Evolutionary conservation across 2,888 invertebrate species (phyloP).

Genomic region (Phania funesta): DNA sequence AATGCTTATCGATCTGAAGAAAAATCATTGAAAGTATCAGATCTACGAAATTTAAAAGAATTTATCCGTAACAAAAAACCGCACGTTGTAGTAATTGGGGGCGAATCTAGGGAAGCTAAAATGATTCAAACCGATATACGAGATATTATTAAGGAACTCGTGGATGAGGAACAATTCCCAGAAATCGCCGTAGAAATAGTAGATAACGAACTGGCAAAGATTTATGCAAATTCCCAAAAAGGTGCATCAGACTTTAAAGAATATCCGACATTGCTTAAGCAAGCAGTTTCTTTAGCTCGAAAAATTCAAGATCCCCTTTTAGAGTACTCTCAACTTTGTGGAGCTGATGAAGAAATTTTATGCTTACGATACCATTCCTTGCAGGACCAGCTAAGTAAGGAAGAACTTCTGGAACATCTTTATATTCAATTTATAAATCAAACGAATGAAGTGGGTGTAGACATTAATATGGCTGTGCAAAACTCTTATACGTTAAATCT

Average conservation of each 20-base stretch:
- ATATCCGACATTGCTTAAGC: constrained; percentile 93
- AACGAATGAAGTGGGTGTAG: constrained; percentile 98
- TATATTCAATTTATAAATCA: constrained; percentile 95
- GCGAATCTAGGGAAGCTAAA: constrained; percentile 93
- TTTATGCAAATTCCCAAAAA: constrained; percentile 95
- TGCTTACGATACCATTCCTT: constrained; percentile 95
- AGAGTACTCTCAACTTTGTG: constrained; percentile 97
- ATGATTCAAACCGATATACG: constrained; percentile 90
- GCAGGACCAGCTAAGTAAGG: constrained; percentile 90
- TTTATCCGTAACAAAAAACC: constrained; percentile 95
- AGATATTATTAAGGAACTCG: constrained; percentile 86
- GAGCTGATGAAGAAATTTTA: constrained; percentile 97
- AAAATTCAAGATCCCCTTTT: constrained; percentile 96
- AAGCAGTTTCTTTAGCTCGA: constrained; percentile 96
- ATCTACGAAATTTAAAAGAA: constrained; percentile 86
- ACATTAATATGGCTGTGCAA: constrained; percentile 95
- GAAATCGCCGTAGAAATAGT: constrained; percentile 93
- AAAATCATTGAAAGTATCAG: constrained; percentile 85
- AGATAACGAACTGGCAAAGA: constrained; percentile 95
- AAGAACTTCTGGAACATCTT: constrained; percentile 91
- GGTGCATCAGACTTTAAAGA: constrained; percentile 92
- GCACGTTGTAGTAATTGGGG: constrained; percentile 94
- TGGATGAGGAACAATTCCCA: constrained; percentile 93
- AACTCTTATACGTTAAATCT: constrained; percentile 93
- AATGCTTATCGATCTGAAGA: constrained; percentile 87